phyloP scores from a whole-genome alignment of 2,797 vertebrate species.

The Rhabdophis nuchalis region DNA sequence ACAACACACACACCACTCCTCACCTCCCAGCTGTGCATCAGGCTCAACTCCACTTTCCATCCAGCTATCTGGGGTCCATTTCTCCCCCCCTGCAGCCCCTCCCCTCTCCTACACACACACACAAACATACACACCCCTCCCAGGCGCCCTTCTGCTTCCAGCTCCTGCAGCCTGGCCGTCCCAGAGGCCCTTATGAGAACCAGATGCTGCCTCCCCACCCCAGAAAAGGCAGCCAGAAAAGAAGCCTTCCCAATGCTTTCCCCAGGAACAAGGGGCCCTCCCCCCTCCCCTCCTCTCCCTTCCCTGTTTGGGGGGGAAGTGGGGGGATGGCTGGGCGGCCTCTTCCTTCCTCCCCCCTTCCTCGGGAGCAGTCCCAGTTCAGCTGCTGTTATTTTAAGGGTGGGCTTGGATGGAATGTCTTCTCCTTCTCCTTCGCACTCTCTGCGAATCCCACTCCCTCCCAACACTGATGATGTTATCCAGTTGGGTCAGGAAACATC shows the following conservation, averaged over 20 bases:
- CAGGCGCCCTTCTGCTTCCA: background rate
- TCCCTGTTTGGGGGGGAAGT: background rate
- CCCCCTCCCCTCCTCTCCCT: background rate
- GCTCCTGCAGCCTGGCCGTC: background rate
- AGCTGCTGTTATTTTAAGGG: background rate
- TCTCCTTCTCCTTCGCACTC: background rate
- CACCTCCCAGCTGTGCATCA: background rate
- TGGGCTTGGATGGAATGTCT: background rate
- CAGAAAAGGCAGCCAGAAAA: background rate
- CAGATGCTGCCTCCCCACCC: background rate
- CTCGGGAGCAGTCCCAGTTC: background rate
- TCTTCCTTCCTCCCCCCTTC: too few relatives aligned
- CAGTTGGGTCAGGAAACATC: too few relatives aligned
- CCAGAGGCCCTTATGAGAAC: constrained; percentile 32
- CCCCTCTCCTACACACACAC: too few relatives aligned
- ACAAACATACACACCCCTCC: too few relatives aligned
- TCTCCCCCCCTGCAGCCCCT: background rate
- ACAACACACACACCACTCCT: too few relatives aligned
- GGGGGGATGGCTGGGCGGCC: background rate
- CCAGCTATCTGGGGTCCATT: background rate
- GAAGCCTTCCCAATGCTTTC: constrained; percentile 9
- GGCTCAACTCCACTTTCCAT: background rate
- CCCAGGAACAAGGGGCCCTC: background rate
- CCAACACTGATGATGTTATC: too few relatives aligned
- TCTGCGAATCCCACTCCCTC: too few relatives aligned